Conservation (phyloP, 2,113 vertebrate species). For the Sprattus sprattus region DNA sequence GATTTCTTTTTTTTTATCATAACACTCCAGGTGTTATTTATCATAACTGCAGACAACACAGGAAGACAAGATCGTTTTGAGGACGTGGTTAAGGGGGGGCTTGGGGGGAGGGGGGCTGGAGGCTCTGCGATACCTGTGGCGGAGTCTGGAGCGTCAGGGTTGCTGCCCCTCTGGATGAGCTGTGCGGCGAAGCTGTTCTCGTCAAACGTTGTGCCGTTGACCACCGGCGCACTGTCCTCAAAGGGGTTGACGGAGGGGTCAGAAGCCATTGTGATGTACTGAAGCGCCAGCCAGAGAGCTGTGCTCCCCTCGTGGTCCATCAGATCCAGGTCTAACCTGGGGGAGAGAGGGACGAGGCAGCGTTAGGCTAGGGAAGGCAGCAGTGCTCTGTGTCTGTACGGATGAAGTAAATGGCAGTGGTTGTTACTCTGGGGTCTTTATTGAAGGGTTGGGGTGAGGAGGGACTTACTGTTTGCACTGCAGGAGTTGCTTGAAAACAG, state of each 20-base stretch:
- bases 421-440: not conserved
- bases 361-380: not conserved
- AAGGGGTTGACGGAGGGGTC: constrained; percentile 93
- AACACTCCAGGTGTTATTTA: not conserved
- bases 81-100: not conserved
- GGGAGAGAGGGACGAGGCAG: constrained; percentile 1
- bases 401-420: not conserved
- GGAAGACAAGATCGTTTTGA: not conserved
- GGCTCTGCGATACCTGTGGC: constrained; percentile 73
- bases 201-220: constrained; percentile 93
- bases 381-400: not conserved
- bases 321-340: constrained; percentile 89
- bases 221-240: constrained; percentile 84
- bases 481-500: constrained; percentile 91
- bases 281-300: constrained; percentile 93
- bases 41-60: not conserved
- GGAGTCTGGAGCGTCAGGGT: constrained; percentile 85
- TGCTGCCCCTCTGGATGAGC: constrained; percentile 91
- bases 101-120: not conserved
- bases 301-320: constrained; percentile 95
- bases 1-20: not conserved
- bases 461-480: constrained; percentile 94
- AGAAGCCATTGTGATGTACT: constrained; percentile 89
- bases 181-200: constrained; percentile 94
- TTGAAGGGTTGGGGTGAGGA: not conserved